phyloP scores from a whole-genome alignment of 2,113 vertebrate genomes.

The Gasterosteus aculeatus region DNA sequence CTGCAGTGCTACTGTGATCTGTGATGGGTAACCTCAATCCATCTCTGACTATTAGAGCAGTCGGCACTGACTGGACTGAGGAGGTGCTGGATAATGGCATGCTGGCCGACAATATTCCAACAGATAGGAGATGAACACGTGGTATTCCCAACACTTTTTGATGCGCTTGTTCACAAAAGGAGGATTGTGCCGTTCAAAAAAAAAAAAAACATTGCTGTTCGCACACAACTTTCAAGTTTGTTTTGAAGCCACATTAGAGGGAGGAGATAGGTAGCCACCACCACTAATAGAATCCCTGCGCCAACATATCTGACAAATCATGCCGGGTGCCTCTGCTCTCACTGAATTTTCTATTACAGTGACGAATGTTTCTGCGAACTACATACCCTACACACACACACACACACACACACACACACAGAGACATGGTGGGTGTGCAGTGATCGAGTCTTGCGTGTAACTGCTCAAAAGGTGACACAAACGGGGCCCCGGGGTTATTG shows the following conservation, averaged over 20 bases:
- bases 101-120: conserved; percentile 20
- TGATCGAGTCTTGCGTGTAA: neutral
- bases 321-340: conserved; percentile 2
- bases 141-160: conserved; percentile 13
- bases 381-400: neutral
- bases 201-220: neutral
- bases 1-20: conserved; percentile 14
- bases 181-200: conserved; percentile 9
- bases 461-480: conserved; percentile 18
- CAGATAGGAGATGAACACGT: conserved; percentile 17
- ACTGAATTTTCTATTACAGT: conserved; percentile 17
- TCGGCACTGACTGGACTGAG: conserved; percentile 30
- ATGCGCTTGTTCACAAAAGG: conserved; percentile 30
- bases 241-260: conserved; percentile 9
- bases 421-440: neutral
- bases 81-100: conserved; percentile 18
- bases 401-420: neutral
- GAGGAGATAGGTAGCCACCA: conserved; percentile 1
- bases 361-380: neutral
- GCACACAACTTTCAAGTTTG: conserved; percentile 3
- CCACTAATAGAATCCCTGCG: neutral
- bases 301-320: conserved; percentile 34
- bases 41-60: conserved; percentile 44
- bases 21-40: conserved; percentile 53
- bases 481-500: neutral